Percentiles rank a stretch among this genome's conserved stretches.
These are phyloP conservation scores for Diloba caeruleocephala DNA, from an alignment of 2,888 invertebrate genomes.

Conservation along the genomic window DNA sequence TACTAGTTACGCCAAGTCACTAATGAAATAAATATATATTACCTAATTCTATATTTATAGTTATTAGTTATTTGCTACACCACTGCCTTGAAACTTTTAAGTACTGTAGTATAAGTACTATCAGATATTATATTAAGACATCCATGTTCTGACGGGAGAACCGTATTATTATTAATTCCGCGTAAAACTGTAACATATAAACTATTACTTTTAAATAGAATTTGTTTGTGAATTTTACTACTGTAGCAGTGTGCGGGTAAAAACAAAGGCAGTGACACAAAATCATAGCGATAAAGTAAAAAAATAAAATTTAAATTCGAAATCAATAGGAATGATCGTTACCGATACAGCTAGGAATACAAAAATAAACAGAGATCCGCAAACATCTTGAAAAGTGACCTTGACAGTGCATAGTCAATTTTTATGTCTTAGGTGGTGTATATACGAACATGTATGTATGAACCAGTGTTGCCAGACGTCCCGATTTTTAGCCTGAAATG, in stretches of 20 bases:
- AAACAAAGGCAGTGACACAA: constrained; percentile 63
- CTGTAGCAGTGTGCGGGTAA: constrained; percentile 55
- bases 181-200: background rate
- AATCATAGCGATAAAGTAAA: constrained; percentile 54
- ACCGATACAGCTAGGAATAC: constrained; percentile 68
- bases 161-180: background rate
- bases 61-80: constrained; percentile 19
- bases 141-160: background rate
- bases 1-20: constrained; percentile 36
- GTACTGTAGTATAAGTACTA: constrained; percentile 54
- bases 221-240: constrained; percentile 30
- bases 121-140: background rate
- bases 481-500: no score
- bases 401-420: no score
- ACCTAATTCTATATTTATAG: constrained; percentile 35
- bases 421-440: no score
- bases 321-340: constrained; percentile 81
- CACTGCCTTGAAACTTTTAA: constrained; percentile 48
- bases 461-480: no score
- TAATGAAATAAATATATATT: constrained; percentile 38
- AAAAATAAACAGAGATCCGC: no score
- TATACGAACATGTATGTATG: no score
- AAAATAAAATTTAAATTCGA: constrained; percentile 79
- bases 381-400: no score
- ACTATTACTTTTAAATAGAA: background rate